A percentile compares a stretch with the other conserved stretches of the same genome.
These are phyloP conservation scores for Abrostola tripartita DNA, from an alignment of 2,888 invertebrate genomes.

Conservation along the genomic window DNA sequence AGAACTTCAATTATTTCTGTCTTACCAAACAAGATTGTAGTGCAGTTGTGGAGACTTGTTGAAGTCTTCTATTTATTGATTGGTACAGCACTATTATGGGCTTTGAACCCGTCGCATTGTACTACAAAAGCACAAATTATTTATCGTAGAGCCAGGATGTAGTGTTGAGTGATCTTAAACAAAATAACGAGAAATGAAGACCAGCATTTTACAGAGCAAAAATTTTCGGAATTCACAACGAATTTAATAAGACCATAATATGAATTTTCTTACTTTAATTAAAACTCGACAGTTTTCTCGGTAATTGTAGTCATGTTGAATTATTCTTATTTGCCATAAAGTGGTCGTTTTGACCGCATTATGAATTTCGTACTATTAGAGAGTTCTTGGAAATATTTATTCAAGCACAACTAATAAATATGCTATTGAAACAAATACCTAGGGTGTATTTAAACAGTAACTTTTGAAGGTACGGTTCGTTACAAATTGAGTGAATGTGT, in stretches of 20 bases:
- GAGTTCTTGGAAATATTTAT: background rate
- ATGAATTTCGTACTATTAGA: background rate
- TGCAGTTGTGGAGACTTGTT: conserved; percentile 31
- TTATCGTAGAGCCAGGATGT: background rate
- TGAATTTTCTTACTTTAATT: conserved; percentile 6
- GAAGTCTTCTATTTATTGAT: conserved; percentile 12
- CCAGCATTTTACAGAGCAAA: background rate
- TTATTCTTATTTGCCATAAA: conserved; percentile 9
- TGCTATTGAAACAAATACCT: background rate
- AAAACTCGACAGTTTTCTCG: conserved; percentile 5
- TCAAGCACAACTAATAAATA: background rate
- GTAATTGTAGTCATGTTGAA: conserved; percentile 7
- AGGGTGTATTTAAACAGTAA: background rate
- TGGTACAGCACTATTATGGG: background rate
- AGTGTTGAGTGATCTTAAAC: background rate
- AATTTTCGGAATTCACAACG: conserved; percentile 11
- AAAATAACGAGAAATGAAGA: background rate
- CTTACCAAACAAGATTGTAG: conserved; percentile 33
- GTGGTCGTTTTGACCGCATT: background rate
- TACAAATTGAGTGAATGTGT: too few species aligned
- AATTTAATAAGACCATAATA: background rate
- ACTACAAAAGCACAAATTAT: background rate
- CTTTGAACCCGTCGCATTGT: background rate
- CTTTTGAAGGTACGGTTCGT: too few species aligned
- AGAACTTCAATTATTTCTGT: conserved; percentile 46